Evolutionary conservation across 2,797 vertebrate species (phyloP).

Genomic region (Staurois parvus): DNA sequence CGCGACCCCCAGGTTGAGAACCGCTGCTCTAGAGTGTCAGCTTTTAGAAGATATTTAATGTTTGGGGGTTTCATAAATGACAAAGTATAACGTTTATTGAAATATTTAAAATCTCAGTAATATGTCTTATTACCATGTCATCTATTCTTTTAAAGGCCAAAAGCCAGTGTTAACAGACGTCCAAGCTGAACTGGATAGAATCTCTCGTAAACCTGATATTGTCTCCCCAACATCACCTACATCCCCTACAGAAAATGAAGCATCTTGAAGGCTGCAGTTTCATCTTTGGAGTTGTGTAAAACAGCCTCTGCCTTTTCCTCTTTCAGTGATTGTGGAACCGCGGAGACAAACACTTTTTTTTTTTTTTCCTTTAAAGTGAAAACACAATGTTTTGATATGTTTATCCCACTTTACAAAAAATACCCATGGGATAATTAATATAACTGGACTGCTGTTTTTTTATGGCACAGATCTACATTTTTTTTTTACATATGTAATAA

Average conservation of each 20-base stretch:
- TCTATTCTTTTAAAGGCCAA: conserved; percentile 80
- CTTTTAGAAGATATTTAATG: too few species aligned
- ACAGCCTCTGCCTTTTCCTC: conserved; percentile 81
- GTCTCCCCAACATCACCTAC: conserved; percentile 84
- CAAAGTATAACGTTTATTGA: too few species aligned
- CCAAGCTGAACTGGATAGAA: conserved; percentile 97
- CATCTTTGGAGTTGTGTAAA: conserved; percentile 75
- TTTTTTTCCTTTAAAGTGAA: conserved; percentile 58
- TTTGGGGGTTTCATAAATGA: too few species aligned
- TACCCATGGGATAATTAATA: conserved; percentile 66
- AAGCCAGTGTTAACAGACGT: conserved; percentile 96
- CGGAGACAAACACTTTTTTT: conserved; percentile 70
- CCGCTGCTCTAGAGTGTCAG: too few species aligned
- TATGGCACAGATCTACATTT: conserved; percentile 68
- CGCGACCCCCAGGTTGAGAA: too few species aligned
- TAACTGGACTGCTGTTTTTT: conserved; percentile 68
- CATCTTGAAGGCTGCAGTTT: conserved; percentile 90
- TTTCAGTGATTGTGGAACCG: conserved; percentile 74
- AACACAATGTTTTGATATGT: conserved; percentile 68
- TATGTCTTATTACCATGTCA: background rate
- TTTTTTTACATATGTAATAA: conserved; percentile 22
- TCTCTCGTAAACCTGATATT: conserved; percentile 91
- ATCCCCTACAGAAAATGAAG: conserved; percentile 83
- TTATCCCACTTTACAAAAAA: conserved; percentile 75
- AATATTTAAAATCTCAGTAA: too few species aligned